Evolutionary conservation across 1,140 invertebrate genomes (phyloP).

Genomic region (Drosophila athabasca): DNA sequence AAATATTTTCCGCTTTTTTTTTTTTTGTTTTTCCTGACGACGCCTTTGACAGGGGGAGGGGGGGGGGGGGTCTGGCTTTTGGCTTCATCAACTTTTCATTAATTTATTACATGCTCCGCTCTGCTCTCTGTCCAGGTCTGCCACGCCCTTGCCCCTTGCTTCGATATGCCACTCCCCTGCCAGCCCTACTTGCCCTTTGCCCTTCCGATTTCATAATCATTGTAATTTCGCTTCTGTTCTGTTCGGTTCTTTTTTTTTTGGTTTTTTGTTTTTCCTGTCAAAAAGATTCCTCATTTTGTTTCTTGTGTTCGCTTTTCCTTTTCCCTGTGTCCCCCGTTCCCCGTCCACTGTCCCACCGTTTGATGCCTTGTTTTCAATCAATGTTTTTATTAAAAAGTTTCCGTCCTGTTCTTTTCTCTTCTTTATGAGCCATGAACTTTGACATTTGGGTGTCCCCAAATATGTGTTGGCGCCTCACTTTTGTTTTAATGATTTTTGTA

Average conservation of each 20-base stretch:
- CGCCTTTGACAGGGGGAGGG: constrained; percentile 44
- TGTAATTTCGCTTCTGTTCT: constrained; percentile 26
- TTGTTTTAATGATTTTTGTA: constrained; percentile 28
- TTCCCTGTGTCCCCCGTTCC: background rate
- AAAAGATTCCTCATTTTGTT: constrained; percentile 49
- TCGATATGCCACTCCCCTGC: too few species aligned
- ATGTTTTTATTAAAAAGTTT: constrained; percentile 71
- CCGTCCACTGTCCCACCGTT: constrained; percentile 1
- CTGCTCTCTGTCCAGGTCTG: constrained; percentile 3
- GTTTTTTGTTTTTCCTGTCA: constrained; percentile 20
- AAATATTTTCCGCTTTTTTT: constrained; percentile 38
- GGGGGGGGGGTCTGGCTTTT: background rate
- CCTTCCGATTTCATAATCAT: constrained; percentile 57
- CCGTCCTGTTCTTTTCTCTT: background rate
- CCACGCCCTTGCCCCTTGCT: constrained; percentile 8
- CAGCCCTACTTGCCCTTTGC: too few species aligned
- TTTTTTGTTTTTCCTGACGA: constrained; percentile 23
- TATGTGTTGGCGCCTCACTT: too few species aligned
- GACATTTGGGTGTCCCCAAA: constrained; percentile 33
- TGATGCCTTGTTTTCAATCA: constrained; percentile 54
- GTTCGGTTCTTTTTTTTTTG: constrained; percentile 24
- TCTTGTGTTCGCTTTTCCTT: constrained; percentile 27
- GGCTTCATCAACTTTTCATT: constrained; percentile 72
- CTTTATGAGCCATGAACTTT: constrained; percentile 53
- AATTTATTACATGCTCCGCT: constrained; percentile 65